phyloP scores from a whole-genome alignment of 2,888 invertebrate genomes.

The Drosophila multiciliata region DNA sequence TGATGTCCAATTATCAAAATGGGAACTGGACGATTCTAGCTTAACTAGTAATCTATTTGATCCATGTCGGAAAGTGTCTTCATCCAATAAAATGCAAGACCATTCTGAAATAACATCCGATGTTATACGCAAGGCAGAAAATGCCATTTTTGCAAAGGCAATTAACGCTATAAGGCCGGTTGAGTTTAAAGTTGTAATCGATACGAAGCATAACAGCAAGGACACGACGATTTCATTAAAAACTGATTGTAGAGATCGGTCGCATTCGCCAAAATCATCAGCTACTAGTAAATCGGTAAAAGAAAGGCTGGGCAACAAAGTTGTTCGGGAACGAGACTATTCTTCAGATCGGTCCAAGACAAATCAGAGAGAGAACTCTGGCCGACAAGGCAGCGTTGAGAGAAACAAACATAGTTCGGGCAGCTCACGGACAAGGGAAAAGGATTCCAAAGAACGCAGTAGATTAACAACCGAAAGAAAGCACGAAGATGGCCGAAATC shows the following conservation, averaged over 20 bases:
- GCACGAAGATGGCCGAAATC: conserved; percentile 33
- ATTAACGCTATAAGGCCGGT: conserved; percentile 92
- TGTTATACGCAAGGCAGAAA: conserved; percentile 95
- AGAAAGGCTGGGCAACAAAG: conserved; percentile 90
- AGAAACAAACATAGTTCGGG: conserved; percentile 37
- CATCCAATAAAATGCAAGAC: conserved; percentile 83
- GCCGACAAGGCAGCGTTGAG: conserved; percentile 28
- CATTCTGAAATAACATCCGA: conserved; percentile 92
- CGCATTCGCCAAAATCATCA: conserved; percentile 59
- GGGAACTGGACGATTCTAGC: conserved; percentile 96
- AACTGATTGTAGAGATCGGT: conserved; percentile 63
- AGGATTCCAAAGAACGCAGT: conserved; percentile 46
- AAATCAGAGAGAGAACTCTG: conserved; percentile 33
- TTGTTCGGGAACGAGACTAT: conserved; percentile 61
- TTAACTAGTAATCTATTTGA: conserved; percentile 86
- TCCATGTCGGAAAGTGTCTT: conserved; percentile 84
- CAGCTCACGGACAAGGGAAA: conserved; percentile 50
- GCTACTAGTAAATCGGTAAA: conserved; percentile 87
- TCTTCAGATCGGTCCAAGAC: conserved; percentile 55
- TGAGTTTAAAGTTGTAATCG: conserved; percentile 86
- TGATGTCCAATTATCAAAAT: conserved; percentile 93
- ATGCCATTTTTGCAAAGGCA: conserved; percentile 95
- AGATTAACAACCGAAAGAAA: conserved; percentile 17
- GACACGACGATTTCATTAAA: conserved; percentile 79
- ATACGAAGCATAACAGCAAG: conserved; percentile 85